Percentiles rank a stretch among this genome's conserved stretches.
Conservation (phyloP, 1,140 invertebrate species). For the Cherax quadricarinatus region DNA sequence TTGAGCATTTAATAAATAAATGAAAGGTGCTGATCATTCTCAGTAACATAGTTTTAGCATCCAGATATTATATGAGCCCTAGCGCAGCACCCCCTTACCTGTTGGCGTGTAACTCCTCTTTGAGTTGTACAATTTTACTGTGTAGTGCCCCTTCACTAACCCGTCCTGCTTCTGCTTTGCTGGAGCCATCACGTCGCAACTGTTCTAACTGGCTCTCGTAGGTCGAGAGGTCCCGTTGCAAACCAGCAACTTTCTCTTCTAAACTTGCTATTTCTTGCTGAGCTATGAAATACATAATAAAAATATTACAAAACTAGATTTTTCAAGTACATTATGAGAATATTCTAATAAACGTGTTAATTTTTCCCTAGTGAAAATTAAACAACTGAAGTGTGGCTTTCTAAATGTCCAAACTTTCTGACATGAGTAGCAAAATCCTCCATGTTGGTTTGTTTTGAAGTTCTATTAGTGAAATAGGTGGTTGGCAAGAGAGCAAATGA, state of each 20-base stretch:
- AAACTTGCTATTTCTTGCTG: slow-evolving; percentile 71
- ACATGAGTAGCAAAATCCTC: too few relatives aligned
- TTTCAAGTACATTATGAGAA: too few relatives aligned
- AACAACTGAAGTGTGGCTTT: too few relatives aligned
- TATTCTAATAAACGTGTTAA: too few relatives aligned
- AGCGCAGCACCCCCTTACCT: slow-evolving; percentile 38
- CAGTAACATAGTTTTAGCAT: not conserved
- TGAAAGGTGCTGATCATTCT: not conserved
- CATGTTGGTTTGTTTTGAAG: too few relatives aligned
- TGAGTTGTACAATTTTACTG: slow-evolving; percentile 66
- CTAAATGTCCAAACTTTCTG: too few relatives aligned
- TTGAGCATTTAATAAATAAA: not conserved
- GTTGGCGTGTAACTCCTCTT: slow-evolving; percentile 69
- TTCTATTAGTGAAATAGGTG: too few relatives aligned
- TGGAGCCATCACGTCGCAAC: slow-evolving; percentile 60
- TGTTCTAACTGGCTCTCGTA: slow-evolving; percentile 71
- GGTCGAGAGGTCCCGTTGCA: slow-evolving; percentile 65
- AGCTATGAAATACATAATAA: slow-evolving; percentile 20
- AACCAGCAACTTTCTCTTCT: slow-evolving; percentile 69
- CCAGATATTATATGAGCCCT: not conserved
- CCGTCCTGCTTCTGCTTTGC: slow-evolving; percentile 69
- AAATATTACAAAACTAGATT: not conserved
- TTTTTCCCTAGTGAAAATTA: too few relatives aligned
- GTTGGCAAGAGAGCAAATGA: too few relatives aligned
- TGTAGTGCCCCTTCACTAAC: slow-evolving; percentile 67